phyloP scores from a whole-genome alignment of 2,113 vertebrate species.

The Centropus unirufus region DNA sequence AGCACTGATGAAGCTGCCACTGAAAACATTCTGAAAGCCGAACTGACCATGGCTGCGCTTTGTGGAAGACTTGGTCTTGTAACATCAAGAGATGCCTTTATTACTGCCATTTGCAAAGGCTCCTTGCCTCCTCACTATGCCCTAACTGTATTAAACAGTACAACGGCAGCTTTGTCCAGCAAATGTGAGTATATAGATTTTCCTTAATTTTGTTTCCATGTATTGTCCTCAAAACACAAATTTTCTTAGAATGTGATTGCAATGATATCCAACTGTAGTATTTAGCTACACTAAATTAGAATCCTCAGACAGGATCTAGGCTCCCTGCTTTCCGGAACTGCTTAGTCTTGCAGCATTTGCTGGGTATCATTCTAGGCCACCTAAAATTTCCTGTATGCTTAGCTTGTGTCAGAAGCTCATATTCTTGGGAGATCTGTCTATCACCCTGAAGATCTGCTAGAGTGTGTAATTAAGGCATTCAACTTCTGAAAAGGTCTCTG shows the following conservation, averaged over 20 bases:
- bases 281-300: not conserved
- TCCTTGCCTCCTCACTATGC: slow-evolving; percentile 97
- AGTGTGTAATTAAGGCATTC: not conserved
- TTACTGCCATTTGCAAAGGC: slow-evolving; percentile 98
- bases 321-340: not conserved
- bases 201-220: not conserved
- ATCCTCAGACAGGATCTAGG: not conserved
- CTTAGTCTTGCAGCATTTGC: not conserved
- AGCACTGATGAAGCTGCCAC: slow-evolving; percentile 98
- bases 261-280: not conserved
- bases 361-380: not conserved
- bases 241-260: not conserved
- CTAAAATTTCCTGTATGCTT: not conserved
- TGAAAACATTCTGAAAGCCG: slow-evolving; percentile 98
- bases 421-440: not conserved
- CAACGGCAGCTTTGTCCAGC: slow-evolving; percentile 82
- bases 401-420: not conserved
- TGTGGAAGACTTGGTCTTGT: slow-evolving; percentile 92
- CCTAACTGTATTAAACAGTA: slow-evolving; percentile 90
- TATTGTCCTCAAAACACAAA: not conserved
- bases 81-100: slow-evolving; percentile 97
- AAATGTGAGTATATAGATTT: slow-evolving; percentile 83
- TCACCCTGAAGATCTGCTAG: not conserved
- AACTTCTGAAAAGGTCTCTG: not conserved
- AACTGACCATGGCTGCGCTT: slow-evolving; percentile 94